Evolutionary conservation across 2,888 invertebrate genomes (phyloP).

Genomic region (Andrena hattorfiana): DNA sequence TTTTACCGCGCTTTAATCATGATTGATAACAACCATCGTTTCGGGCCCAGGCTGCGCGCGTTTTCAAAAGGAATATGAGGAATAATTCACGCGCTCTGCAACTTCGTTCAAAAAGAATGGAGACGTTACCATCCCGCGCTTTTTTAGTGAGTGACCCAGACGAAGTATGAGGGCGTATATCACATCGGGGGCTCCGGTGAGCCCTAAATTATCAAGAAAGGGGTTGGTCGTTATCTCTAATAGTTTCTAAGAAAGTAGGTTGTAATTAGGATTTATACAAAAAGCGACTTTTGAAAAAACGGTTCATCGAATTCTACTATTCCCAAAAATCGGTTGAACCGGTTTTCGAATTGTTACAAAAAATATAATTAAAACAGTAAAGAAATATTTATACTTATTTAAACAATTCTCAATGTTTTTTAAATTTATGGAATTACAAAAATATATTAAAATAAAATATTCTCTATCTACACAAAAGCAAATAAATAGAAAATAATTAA

Average conservation of each 20-base stretch:
- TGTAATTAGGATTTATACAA: background rate
- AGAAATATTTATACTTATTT: too few species aligned
- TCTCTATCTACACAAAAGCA: too few species aligned
- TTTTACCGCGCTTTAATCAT: background rate
- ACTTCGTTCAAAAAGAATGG: background rate
- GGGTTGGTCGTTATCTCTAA: background rate
- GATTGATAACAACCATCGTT: background rate
- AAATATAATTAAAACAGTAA: too few species aligned
- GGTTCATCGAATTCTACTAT: too few species aligned
- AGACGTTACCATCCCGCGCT: background rate
- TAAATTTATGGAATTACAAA: too few species aligned
- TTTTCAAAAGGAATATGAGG: too few species aligned
- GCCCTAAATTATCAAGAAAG: constrained; percentile 13
- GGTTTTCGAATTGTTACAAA: too few species aligned
- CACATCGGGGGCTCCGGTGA: background rate
- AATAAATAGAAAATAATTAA: too few species aligned
- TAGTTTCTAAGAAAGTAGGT: constrained; percentile 13
- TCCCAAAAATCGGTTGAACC: too few species aligned
- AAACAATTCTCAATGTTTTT: too few species aligned
- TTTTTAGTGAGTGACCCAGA: background rate
- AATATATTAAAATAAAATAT: too few species aligned
- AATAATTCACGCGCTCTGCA: background rate
- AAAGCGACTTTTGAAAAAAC: too few species aligned
- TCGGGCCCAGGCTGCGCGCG: background rate
- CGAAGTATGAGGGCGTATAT: background rate